Percentiles rank a stretch among this genome's conserved stretches.
These are phyloP conservation scores for Gobio occitaniae DNA, from an alignment of 2,797 vertebrate genomes.

Conservation along the genomic window DNA sequence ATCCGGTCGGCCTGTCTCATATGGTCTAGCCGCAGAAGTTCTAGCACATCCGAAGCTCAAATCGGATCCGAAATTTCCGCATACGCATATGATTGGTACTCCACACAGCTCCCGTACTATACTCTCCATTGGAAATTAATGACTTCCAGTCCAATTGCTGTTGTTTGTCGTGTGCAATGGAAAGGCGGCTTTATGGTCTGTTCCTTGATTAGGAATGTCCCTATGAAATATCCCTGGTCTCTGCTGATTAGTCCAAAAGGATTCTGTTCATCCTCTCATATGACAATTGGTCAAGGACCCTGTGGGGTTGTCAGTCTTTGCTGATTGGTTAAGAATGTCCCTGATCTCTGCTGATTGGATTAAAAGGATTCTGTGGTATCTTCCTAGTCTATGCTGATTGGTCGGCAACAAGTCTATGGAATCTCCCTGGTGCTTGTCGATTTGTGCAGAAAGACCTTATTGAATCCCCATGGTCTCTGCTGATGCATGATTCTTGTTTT, in stretches of 20 bases:
- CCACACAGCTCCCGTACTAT: too few relatives aligned
- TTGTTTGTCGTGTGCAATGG: too few relatives aligned
- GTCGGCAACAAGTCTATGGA: neutral
- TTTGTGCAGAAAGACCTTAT: neutral
- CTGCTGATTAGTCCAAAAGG: neutral
- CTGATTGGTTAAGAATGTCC: slow-evolving; percentile 38
- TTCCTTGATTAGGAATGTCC: slow-evolving; percentile 34
- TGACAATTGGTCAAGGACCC: neutral
- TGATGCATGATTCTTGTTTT: slow-evolving; percentile 54
- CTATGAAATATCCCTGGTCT: neutral
- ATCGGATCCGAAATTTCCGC: too few relatives aligned
- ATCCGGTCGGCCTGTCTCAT: too few relatives aligned
- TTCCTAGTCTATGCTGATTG: slow-evolving; percentile 20
- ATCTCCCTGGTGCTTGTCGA: slow-evolving; percentile 4
- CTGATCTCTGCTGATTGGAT: neutral
- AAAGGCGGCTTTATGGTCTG: too few relatives aligned
- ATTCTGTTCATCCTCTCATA: neutral
- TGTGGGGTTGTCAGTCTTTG: neutral
- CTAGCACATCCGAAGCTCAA: too few relatives aligned
- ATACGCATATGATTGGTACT: too few relatives aligned
- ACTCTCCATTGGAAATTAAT: too few relatives aligned
- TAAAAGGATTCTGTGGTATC: neutral
- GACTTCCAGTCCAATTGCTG: too few relatives aligned
- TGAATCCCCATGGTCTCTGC: neutral
- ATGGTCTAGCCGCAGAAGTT: too few relatives aligned